Evolutionary conservation across 2,888 invertebrate genomes (phyloP), one percentile per base, ranked within the genome.

Genomic region (Chymomyza amoena): DNA sequence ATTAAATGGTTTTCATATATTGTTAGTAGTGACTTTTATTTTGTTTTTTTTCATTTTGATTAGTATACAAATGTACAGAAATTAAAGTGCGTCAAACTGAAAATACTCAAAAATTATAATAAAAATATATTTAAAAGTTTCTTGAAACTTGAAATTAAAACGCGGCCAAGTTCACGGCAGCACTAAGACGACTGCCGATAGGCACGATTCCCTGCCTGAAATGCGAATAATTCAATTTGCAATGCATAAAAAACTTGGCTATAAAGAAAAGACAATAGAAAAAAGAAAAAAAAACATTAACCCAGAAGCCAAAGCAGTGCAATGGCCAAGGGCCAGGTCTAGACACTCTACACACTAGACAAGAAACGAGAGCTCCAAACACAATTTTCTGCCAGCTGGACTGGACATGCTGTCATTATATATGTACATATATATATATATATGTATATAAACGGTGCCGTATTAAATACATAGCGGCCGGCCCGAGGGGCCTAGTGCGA

Each of bases 141-240:
- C 10, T 18, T 10, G 18, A 56, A 51, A 9, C 18, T 18, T 18
- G 18, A 54, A 54, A 18, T n/a, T 18, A n/a, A 54, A 54, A 18
- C 16, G 16, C 52, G 16, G 16, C 52, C 16, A 18, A 54, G 16
- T 54, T 16, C 52, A 54, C 52, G 16, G 64, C 63, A 59, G 66
- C 20, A 59, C 10, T 51, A 36, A 56, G 62, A 15, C 50, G 18
- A 36, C 45, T n/a, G 16, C 16, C 25, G 60, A 63, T 16, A 60
- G 59, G 25, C 45, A n/a, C 16, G 39, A 20, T 25, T 39, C 59
- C 16, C 52, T 15, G 54, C 57, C 5, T 57, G 57, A 71, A 66
- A 69, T 56, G 56, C 39, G 77, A 80, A 81, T 88, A 89, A 89
- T 89, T 88, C 74, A 87, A 88, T 89, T 89, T 88, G 80, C 77